A percentile compares a stretch with the other conserved stretches of the same genome.
Conservation (phyloP, 2,888 invertebrate genomes). For the Schrankia costaestrigalis region DNA sequence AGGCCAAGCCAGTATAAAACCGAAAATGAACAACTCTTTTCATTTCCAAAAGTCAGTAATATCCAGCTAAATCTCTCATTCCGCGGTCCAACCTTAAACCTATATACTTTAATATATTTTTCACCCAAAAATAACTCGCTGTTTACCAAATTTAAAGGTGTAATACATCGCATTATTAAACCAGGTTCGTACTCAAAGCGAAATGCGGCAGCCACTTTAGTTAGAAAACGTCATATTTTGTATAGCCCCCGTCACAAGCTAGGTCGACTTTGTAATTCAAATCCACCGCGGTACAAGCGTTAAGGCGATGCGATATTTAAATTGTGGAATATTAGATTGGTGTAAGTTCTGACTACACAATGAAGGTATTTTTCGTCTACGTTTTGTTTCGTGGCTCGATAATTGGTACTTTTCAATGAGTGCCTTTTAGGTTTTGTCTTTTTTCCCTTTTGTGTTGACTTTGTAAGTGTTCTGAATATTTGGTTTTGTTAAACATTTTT, state of each 20-base stretch:
- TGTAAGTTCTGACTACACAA: constrained; percentile 21
- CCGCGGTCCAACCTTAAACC: too few species aligned
- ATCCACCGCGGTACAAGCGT: constrained; percentile 49
- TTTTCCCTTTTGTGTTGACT: too few species aligned
- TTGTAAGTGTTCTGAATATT: too few species aligned
- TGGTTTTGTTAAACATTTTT: too few species aligned
- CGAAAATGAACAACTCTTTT: too few species aligned
- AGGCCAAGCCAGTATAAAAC: too few species aligned
- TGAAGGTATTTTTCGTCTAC: background rate
- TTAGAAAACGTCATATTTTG: constrained; percentile 34
- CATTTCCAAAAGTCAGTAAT: too few species aligned
- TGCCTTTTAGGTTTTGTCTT: background rate
- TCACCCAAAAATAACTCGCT: too few species aligned
- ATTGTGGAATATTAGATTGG: constrained; percentile 64
- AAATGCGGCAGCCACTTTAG: constrained; percentile 31
- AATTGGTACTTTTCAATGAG: too few species aligned
- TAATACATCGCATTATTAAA: constrained; percentile 35
- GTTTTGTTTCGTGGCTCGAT: too few species aligned
- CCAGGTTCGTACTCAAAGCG: constrained; percentile 30
- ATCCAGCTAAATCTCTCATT: too few species aligned
- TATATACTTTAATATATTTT: too few species aligned
- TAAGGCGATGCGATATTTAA: constrained; percentile 68
- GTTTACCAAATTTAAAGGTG: constrained; percentile 23
- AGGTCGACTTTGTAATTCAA: constrained; percentile 74
- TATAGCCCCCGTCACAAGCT: constrained; percentile 47